Conservation (phyloP, 2,797 vertebrate species). For the Myiothlypis chrysogaster region DNA sequence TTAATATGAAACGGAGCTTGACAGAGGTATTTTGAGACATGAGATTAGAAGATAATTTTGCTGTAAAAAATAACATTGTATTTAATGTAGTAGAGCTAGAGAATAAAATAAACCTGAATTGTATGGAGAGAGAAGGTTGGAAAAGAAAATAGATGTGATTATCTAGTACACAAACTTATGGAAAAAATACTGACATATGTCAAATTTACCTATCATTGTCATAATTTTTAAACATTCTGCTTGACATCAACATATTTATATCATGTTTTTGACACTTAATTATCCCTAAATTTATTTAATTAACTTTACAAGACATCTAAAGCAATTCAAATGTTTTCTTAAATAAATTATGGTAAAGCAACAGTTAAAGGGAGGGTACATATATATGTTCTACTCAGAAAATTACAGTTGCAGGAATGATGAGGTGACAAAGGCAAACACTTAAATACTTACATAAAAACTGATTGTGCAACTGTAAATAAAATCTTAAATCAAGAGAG, state of each 20-base stretch:
- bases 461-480: not conserved
- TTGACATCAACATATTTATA: conserved; percentile 75
- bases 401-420: not conserved
- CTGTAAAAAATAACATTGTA: not conserved
- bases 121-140: not conserved
- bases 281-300: conserved; percentile 79
- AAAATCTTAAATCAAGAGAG: not conserved
- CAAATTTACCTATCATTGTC: conserved; percentile 70
- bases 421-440: not conserved
- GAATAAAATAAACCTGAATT: conserved; percentile 27
- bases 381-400: not conserved
- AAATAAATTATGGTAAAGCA: conserved; percentile 52
- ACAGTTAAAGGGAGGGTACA: not conserved
- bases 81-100: conserved; percentile 29
- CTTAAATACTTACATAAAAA: not conserved
- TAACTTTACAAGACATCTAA: conserved; percentile 69
- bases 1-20: conserved; percentile 62
- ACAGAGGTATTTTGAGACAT: not conserved
- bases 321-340: conserved; percentile 73
- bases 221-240: conserved; percentile 62
- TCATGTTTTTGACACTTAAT: conserved; percentile 75
- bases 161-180: conserved; percentile 40
- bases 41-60: conserved; percentile 25
- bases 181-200: conserved; percentile 68
- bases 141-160: conserved; percentile 57